phyloP scores from a whole-genome alignment of 1,140 invertebrate genomes.

The Bacillus rossius region DNA sequence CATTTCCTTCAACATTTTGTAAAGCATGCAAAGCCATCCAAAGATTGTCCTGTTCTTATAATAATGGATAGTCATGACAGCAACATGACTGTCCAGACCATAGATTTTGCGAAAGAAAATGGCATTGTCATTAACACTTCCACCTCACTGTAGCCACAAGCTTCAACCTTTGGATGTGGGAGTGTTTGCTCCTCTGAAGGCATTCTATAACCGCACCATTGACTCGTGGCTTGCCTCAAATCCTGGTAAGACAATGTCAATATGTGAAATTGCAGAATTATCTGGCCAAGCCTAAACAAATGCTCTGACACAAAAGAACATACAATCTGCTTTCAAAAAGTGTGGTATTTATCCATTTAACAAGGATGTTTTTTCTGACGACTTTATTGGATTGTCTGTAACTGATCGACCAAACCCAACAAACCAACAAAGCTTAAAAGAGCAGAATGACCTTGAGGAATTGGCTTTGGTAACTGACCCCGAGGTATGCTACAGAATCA shows the following conservation, averaged over 20 bases:
- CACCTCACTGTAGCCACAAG: slow-evolving; percentile 33
- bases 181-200: slow-evolving; percentile 37
- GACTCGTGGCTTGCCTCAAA: slow-evolving; percentile 28
- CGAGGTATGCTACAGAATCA: not conserved
- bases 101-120: slow-evolving; percentile 24
- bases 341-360: slow-evolving; percentile 30
- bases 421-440: too few species aligned
- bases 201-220: slow-evolving; percentile 41
- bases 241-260: slow-evolving; percentile 29
- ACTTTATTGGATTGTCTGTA: slow-evolving; percentile 33
- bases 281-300: slow-evolving; percentile 21
- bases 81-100: slow-evolving; percentile 29
- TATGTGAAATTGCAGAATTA: slow-evolving; percentile 33
- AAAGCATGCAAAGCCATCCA: slow-evolving; percentile 19
- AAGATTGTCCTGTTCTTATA: slow-evolving; percentile 35
- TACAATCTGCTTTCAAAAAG: slow-evolving; percentile 27
- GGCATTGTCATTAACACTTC: slow-evolving; percentile 32
- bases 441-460: too few species aligned
- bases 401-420: slow-evolving; percentile 31
- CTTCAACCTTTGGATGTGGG: slow-evolving; percentile 40
- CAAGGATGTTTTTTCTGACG: slow-evolving; percentile 26
- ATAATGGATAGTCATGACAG: slow-evolving; percentile 37
- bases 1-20: slow-evolving; percentile 28
- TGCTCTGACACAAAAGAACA: slow-evolving; percentile 33
- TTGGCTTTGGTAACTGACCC: not conserved